Conservation (phyloP, 1,140 invertebrate genomes). For the Drosophila sturtevanti region DNA sequence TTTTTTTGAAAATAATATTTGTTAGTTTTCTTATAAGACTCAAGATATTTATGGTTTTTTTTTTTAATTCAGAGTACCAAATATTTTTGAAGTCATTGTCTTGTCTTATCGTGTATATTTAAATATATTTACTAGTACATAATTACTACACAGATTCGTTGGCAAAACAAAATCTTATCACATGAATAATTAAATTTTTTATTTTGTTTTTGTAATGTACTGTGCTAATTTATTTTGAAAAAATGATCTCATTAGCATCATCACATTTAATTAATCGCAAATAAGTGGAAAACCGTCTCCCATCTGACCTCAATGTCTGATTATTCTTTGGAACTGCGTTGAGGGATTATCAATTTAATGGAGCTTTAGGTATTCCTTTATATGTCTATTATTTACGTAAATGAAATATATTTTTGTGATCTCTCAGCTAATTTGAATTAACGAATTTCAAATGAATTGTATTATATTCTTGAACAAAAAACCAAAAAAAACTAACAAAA, state of each 20-base stretch:
- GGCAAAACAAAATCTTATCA: conserved; percentile 1
- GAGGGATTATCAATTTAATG: conserved; percentile 15
- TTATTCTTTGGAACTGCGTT: background rate
- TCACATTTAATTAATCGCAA: conserved; percentile 12
- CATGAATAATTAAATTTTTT: background rate
- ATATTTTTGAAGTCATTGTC: background rate
- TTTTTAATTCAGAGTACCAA: conserved; percentile 18
- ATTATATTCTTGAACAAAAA: background rate
- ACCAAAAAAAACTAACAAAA: background rate
- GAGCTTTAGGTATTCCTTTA: too few species aligned
- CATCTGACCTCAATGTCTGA: conserved; percentile 1
- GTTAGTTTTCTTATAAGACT: too few species aligned
- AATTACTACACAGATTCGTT: background rate
- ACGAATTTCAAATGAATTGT: background rate
- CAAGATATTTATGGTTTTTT: too few species aligned
- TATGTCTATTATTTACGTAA: too few species aligned
- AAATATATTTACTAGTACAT: too few species aligned
- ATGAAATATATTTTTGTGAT: too few species aligned
- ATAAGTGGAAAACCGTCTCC: background rate
- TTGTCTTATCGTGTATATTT: conserved; percentile 12
- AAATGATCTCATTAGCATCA: conserved; percentile 17
- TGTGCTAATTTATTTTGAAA: conserved; percentile 11
- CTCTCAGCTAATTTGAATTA: background rate
- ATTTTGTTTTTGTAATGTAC: background rate
- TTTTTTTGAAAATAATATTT: too few species aligned